Conservation (phyloP, 2,797 vertebrate genomes). For the Margarornis squamiger region DNA sequence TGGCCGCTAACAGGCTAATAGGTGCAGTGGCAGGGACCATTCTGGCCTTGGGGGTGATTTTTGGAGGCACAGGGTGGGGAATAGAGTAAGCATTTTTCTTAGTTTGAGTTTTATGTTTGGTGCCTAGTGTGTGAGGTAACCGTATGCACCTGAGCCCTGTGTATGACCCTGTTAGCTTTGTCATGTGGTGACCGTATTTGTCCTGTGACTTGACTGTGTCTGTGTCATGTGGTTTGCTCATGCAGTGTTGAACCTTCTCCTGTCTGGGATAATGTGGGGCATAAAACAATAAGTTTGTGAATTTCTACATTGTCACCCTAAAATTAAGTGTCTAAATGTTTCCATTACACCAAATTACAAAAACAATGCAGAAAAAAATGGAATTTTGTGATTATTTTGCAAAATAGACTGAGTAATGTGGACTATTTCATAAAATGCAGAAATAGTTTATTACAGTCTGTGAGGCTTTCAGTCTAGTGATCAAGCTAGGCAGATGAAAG, state of each 20-base stretch:
- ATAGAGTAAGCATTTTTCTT: constrained; percentile 98
- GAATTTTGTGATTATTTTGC: neutral
- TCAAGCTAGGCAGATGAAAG: neutral
- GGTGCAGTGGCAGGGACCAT: constrained; percentile 99
- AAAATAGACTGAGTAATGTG: neutral
- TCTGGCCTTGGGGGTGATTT: constrained; percentile 99
- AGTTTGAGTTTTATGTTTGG: constrained; percentile 83
- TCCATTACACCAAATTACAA: constrained; percentile 54
- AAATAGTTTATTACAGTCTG: neutral
- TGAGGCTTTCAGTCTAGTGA: neutral
- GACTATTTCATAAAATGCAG: neutral
- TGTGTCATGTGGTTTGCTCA: constrained; percentile 88
- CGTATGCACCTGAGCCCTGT: constrained; percentile 82
- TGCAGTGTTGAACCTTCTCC: constrained; percentile 93
- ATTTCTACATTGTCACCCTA: constrained; percentile 31
- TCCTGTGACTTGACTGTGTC: constrained; percentile 88
- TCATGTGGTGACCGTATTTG: constrained; percentile 85
- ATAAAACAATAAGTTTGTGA: constrained; percentile 72
- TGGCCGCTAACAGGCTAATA: constrained; percentile 99
- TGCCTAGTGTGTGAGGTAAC: constrained; percentile 88
- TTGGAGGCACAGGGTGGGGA: constrained; percentile 99
- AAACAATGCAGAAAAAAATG: neutral
- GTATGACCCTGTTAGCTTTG: constrained; percentile 85
- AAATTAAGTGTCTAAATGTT: constrained; percentile 50
- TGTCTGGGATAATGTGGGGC: constrained; percentile 97